These are phyloP conservation scores for Sebastes ruberrimus DNA, from an alignment of 2,797 vertebrate species.

Conservation along the genomic window DNA sequence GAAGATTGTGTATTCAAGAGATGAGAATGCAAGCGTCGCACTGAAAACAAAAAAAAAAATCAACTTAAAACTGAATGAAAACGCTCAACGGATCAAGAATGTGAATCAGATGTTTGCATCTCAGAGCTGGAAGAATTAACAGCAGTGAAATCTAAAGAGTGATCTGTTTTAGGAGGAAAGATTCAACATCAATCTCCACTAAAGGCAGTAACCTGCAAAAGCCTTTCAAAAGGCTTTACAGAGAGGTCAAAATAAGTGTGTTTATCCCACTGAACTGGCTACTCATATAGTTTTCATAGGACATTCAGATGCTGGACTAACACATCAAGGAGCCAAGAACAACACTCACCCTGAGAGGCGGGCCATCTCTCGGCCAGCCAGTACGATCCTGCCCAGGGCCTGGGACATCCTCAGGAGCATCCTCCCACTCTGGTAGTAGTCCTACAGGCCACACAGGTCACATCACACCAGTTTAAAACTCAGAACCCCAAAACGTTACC, in stretches of 20 bases:
- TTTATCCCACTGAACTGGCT: neutral
- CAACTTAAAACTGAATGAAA: too few species aligned
- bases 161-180: too few species aligned
- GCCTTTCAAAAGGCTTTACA: neutral
- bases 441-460: slow-evolving; percentile 76
- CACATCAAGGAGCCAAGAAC: neutral
- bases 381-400: slow-evolving; percentile 94
- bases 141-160: too few species aligned
- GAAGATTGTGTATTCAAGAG: too few species aligned
- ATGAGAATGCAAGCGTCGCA: too few species aligned
- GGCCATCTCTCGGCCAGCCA: slow-evolving; percentile 98
- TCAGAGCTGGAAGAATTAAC: too few species aligned
- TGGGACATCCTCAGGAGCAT: slow-evolving; percentile 98
- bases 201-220: neutral
- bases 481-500: neutral
- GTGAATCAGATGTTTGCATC: too few species aligned
- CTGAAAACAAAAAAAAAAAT: too few species aligned
- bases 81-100: too few species aligned
- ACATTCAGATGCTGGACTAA: neutral
- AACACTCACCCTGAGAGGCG: slow-evolving; percentile 91
- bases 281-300: neutral
- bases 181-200: neutral
- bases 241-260: neutral
- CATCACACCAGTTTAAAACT: neutral
- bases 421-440: slow-evolving; percentile 98